A percentile compares a stretch with the other conserved stretches of the same genome.
phyloP scores from a whole-genome alignment of 2,113 vertebrate species.

The Pluvianellus socialis region DNA sequence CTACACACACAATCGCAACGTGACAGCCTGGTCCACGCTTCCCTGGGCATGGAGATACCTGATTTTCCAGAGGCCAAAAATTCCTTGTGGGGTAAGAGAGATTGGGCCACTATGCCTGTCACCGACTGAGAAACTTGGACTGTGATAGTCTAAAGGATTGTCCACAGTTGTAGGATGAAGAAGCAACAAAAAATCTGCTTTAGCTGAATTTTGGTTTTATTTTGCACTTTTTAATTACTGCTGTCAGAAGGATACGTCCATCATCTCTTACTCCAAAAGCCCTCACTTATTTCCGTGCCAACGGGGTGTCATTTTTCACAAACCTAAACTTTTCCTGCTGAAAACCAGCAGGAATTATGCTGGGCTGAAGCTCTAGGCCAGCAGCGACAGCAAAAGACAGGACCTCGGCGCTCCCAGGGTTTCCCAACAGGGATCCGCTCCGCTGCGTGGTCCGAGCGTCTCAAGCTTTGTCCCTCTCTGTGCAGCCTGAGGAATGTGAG shows the following conservation, averaged over 20 bases:
- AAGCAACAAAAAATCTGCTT: not conserved
- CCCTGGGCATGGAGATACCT: not conserved
- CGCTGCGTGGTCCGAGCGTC: rapidly evolving
- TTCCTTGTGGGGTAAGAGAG: not conserved
- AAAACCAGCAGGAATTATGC: not conserved
- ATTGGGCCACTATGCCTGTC: not conserved
- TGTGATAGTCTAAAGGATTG: not conserved
- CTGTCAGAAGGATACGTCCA: not conserved
- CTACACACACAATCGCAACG: rapidly evolving
- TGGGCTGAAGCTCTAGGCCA: not conserved
- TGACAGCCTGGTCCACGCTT: rapidly evolving
- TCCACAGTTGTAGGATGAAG: not conserved
- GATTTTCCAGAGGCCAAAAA: not conserved
- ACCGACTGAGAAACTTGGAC: rapidly evolving
- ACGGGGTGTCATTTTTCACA: not conserved
- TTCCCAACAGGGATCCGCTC: not conserved
- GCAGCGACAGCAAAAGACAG: not conserved
- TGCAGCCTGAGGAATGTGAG: not conserved
- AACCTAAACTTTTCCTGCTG: not conserved
- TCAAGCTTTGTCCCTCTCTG: not conserved
- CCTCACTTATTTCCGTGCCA: not conserved
- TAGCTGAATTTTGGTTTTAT: not conserved
- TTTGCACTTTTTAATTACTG: not conserved
- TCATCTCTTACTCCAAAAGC: not conserved
- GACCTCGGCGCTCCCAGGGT: not conserved